Conservation (phyloP, 2,888 invertebrate genomes). For the Apodemia hepburni region DNA sequence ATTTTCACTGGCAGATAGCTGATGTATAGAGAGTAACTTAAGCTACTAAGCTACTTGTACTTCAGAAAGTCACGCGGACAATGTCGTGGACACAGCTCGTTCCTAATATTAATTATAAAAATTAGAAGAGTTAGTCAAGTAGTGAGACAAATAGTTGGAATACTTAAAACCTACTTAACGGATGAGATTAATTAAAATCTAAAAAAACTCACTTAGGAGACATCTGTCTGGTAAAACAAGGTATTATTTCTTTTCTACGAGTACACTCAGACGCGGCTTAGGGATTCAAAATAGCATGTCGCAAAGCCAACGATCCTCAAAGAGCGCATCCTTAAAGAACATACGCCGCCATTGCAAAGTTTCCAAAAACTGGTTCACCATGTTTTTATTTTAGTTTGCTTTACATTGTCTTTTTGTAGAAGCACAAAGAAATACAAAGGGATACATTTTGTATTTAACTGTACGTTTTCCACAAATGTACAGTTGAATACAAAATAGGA, state of each 20-base stretch:
- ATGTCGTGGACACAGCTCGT: too few species aligned
- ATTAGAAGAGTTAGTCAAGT: too few species aligned
- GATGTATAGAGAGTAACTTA: too few species aligned
- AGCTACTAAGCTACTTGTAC: too few species aligned
- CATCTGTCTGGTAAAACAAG: conserved; percentile 19
- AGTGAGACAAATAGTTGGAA: too few species aligned
- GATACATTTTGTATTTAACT: too few species aligned
- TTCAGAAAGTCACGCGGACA: too few species aligned
- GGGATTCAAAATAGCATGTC: conserved; percentile 28
- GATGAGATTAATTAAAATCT: conserved; percentile 1
- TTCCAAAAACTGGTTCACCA: conserved; percentile 18
- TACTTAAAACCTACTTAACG: neutral
- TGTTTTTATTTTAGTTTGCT: conserved; percentile 17
- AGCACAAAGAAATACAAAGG: neutral
- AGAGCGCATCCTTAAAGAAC: conserved; percentile 17
- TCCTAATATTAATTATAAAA: too few species aligned
- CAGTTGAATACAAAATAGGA: too few species aligned
- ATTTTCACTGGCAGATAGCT: too few species aligned
- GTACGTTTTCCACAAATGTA: too few species aligned
- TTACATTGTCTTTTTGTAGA: conserved; percentile 15
- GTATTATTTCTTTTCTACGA: conserved; percentile 17
- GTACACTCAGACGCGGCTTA: conserved; percentile 28
- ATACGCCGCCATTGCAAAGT: conserved; percentile 17
- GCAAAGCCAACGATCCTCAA: conserved; percentile 23
- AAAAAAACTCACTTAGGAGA: neutral